These are phyloP conservation scores for Tinea trinotella DNA, from an alignment of 2,888 invertebrate genomes.

Conservation along the genomic window DNA sequence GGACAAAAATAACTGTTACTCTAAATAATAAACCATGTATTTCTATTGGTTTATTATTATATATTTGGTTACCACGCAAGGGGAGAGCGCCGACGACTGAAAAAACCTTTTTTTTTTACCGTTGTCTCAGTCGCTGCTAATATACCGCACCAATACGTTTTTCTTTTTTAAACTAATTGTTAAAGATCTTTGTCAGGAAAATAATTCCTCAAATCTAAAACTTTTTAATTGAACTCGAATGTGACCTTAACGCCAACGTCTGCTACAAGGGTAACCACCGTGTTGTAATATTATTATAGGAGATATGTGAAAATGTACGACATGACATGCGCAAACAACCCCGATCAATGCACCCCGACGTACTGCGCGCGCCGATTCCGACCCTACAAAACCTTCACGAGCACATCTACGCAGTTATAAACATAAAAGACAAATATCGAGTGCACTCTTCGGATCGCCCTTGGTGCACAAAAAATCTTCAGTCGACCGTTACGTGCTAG, in stretches of 20 bases:
- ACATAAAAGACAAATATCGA: conserved; percentile 28
- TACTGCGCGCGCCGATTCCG: conserved; percentile 65
- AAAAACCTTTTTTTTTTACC: no score
- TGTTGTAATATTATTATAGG: conserved; percentile 19
- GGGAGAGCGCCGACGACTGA: no score
- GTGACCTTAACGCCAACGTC: neutral
- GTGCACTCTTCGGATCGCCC: conserved; percentile 42
- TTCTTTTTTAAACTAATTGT: no score
- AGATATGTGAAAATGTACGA: conserved; percentile 32
- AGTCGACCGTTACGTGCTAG: neutral
- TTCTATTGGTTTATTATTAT: no score
- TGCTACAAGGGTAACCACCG: neutral
- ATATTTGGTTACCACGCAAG: no score
- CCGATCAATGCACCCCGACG: conserved; percentile 64
- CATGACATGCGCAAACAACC: conserved; percentile 57
- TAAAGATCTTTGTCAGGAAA: no score
- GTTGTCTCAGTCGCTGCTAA: no score
- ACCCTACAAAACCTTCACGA: conserved; percentile 31
- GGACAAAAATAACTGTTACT: neutral
- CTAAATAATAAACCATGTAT: neutral
- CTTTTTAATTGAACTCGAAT: neutral
- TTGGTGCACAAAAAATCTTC: conserved; percentile 39
- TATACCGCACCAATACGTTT: no score
- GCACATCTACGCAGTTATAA: conserved; percentile 61
- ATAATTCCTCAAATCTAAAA: neutral